Base-by-base conservation (phyloP, 2,888 invertebrate species). In the Agriotes lineatus region DNA sequence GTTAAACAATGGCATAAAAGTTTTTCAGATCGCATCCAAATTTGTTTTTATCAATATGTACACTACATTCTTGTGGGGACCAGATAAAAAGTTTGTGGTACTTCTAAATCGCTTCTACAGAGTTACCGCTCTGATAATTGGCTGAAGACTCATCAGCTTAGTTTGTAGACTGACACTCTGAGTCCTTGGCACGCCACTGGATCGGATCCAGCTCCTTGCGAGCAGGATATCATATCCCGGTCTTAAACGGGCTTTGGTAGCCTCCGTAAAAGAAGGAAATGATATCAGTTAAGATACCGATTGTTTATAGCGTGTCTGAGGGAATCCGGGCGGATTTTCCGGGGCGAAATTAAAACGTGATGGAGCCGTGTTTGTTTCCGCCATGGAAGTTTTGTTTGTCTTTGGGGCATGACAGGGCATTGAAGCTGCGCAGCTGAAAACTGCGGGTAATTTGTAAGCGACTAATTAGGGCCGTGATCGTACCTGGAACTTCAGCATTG, bases 401-500 rank as follows among this genome's bases (percentile, higher is more conserved):
- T 69, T 69, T 59, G 50, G 16, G 35, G 33, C 59, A 64, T 48
- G 59, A 64, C 64, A 50, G 52, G 25, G 48, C 30, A 52, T 52
- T 42, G 50, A 50, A 56, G 44, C 39, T 63, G 30, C 35, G 33
- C 50, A 30, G 35, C n/a, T n/a, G 44, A 68, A 68, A 68, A 61
- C 69, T 70, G 65, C 65, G 66, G 69, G 66, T 66, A 70, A 70
- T 70, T 70, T 70, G 69, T 70, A 61, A 54, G 60, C 65, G 58
- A 14, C 61, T 66, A 70, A 70, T 66, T 70, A 66, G 60, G 48
- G 30, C 45, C 30, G 48, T 58, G 67, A 67, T 67, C 62, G 12
- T 58, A 59, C 58, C 68, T 61, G 58, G 30, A 56, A 61, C 37
- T 69, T 70, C 66, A 68, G 64, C 76, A 76, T 79, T 79, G 72